These are phyloP conservation scores for Bombus confusus DNA, from an alignment of 1,140 invertebrate species.

Conservation along the genomic window DNA sequence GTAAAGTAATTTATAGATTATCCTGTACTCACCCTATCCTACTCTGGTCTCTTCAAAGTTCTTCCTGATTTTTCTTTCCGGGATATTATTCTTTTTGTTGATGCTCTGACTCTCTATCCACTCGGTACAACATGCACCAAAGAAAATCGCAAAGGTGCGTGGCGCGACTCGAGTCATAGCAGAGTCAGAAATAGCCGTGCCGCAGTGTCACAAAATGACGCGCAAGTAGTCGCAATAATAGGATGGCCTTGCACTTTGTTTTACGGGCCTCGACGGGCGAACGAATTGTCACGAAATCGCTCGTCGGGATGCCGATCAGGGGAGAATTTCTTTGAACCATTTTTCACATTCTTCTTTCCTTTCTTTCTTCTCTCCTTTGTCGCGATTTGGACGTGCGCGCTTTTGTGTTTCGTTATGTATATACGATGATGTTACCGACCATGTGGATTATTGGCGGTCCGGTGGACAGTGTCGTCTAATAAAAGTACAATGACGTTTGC, in stretches of 20 bases:
- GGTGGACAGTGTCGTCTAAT: constrained; percentile 27
- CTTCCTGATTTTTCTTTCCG: too few relatives aligned
- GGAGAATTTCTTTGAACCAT: not conserved
- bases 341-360: not conserved
- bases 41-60: too few relatives aligned
- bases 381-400: not conserved
- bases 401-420: not conserved
- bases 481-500: constrained; percentile 72
- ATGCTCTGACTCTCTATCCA: not conserved
- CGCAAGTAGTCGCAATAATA: constrained; percentile 75
- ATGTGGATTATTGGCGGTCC: constrained; percentile 13
- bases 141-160: constrained; percentile 53
- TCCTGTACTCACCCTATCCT: not conserved
- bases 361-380: not conserved
- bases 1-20: not conserved
- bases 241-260: constrained; percentile 78
- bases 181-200: constrained; percentile 71
- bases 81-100: too few relatives aligned
- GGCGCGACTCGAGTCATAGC: constrained; percentile 54
- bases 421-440: not conserved
- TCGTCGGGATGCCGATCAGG: not conserved
- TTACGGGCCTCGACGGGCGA: constrained; percentile 59
- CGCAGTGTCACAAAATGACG: constrained; percentile 74
- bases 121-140: not conserved
- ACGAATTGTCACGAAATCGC: constrained; percentile 27